Conservation (phyloP, 2,113 vertebrate genomes). For the Leucosticte australis region DNA sequence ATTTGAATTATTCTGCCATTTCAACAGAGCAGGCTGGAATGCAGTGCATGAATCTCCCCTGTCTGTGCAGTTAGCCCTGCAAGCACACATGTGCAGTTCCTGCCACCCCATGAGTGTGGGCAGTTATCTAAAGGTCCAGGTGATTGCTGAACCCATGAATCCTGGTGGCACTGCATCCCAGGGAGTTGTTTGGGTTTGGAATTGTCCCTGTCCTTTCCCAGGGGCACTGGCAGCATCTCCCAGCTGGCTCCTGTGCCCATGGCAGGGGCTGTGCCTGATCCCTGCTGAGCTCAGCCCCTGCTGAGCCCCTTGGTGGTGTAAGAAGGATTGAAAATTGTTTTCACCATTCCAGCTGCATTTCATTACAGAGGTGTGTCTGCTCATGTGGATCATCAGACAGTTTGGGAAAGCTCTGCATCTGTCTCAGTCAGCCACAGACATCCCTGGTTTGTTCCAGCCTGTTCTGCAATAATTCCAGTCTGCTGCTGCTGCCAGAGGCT, state of each 20-base stretch:
- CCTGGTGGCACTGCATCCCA: not conserved
- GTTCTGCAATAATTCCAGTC: not conserved
- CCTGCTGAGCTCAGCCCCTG: not conserved
- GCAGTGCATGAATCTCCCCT: not conserved
- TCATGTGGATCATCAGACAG: not conserved
- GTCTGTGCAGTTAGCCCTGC: not conserved
- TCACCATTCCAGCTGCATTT: not conserved
- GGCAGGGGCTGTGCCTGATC: not conserved
- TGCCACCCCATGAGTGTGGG: not conserved
- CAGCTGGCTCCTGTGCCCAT: not conserved
- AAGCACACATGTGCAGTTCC: not conserved
- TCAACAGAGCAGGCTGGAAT: not conserved
- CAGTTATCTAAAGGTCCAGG: not conserved
- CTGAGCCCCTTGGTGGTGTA: not conserved
- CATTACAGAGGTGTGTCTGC: not conserved
- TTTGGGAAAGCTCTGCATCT: not conserved
- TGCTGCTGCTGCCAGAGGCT: not conserved
- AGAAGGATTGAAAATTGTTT: not conserved
- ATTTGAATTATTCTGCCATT: not conserved
- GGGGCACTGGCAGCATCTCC: not conserved
- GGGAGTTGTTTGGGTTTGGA: not conserved
- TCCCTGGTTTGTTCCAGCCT: not conserved
- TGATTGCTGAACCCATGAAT: not conserved
- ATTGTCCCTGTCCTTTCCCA: not conserved
- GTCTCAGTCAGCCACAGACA: not conserved